Base-by-base conservation (phyloP, 2,113 vertebrate species). In the Brachypteracias leptosomus region DNA sequence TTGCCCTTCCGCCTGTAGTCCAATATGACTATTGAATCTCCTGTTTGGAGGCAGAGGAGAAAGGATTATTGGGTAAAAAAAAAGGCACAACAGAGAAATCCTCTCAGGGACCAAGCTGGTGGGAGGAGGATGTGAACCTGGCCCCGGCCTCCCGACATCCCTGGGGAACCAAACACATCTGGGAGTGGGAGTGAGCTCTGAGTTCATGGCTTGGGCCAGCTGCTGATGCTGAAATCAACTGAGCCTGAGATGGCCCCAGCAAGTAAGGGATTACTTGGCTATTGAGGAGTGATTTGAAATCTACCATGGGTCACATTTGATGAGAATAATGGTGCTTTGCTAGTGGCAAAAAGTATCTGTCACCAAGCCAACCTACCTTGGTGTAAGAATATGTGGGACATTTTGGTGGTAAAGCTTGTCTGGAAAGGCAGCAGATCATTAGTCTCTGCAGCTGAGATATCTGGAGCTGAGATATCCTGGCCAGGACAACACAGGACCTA, bases 1-100 rank as follows among this genome's bases (percentile, higher is more conserved):
- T 97, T 97, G 90, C 89, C 87, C 68, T 97, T 98, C 82, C 11
- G 89, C 76, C 96, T 97, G 83, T 91, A 90, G 89, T 95, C 97
- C 92, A 90, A 44, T 47, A 94, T 62, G 91, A 84, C 72, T 57
- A 89, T 75, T 5, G 85, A 71, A 59, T 97, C 96, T 95, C 98
- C 98, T 98, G 96, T 77, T 68, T 16, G 76, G 51, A 97, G 24
- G 93, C 82, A 96, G 90, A 75, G 51, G 19, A 91, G 52, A 92
- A 95, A 3, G 87, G 22, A 89, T 87, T 77, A 76, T 63, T 83
- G 25, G 13, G 16, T 13, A 4, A 16, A 47, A 29, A 36, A 6
- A 25, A 36, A 52, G 9, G 16, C 54, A 52, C 16, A 55, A 38
- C 2, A 40, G 33, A 70, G 68, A 74, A 86, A 40, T 55, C 44